Evolutionary conservation across 2,797 vertebrate species (phyloP).

Genomic region (Sitta carolinensis): DNA sequence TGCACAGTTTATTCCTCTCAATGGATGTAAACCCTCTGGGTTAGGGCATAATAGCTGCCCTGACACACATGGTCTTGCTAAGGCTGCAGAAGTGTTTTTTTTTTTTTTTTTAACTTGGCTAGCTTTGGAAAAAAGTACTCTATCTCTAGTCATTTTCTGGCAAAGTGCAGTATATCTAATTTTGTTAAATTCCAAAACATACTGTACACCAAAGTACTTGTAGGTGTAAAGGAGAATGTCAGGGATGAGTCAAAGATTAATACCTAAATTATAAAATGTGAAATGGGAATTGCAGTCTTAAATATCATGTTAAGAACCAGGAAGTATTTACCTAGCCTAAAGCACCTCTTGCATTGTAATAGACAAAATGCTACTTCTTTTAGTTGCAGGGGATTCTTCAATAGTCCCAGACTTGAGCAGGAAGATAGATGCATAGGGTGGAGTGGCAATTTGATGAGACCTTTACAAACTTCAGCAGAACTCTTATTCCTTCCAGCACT

Average conservation of each 20-base stretch:
- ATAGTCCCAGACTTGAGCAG: not conserved
- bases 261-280: conserved; percentile 73
- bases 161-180: conserved; percentile 62
- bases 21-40: not conserved
- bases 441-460: not conserved
- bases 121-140: not conserved
- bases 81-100: not conserved
- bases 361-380: conserved; percentile 7
- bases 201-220: conserved; percentile 69
- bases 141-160: conserved; percentile 33
- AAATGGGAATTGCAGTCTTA: conserved; percentile 64
- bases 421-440: not conserved
- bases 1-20: not conserved
- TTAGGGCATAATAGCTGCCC: not conserved
- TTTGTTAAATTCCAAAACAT: conserved; percentile 70
- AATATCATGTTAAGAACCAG: conserved; percentile 62
- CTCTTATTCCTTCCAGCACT: not conserved
- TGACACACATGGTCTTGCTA: not conserved
- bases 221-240: conserved; percentile 78
- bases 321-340: conserved; percentile 64
- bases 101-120: not conserved
- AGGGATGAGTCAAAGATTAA: conserved; percentile 80
- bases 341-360: conserved; percentile 6
- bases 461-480: not conserved
- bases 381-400: not conserved